Conservation (phyloP, 2,797 vertebrate species). For the Dicrostonyx torquatus region DNA sequence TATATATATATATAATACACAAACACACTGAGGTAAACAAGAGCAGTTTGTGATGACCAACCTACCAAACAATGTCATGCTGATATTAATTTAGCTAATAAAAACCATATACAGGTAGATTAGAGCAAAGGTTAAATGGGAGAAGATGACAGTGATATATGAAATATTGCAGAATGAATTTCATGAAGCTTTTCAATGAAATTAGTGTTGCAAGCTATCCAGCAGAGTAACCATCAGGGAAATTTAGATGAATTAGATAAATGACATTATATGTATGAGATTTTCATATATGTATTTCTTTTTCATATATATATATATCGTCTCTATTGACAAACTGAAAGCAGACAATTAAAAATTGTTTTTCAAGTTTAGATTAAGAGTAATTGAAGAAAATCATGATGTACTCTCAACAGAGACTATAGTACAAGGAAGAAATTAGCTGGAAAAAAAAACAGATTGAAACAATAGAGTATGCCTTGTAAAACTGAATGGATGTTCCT, state of each 20-base stretch:
- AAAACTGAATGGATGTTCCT: neutral
- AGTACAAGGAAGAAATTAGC: neutral
- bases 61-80: neutral
- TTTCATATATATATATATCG: neutral
- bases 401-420: neutral
- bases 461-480: neutral
- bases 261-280: neutral
- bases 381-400: neutral
- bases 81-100: neutral
- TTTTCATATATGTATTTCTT: too few relatives aligned
- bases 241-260: slow-evolving; percentile 3
- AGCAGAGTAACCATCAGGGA: neutral
- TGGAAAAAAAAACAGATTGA: neutral
- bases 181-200: neutral
- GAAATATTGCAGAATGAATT: neutral
- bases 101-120: neutral
- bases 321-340: neutral
- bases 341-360: neutral
- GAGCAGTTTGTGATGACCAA: neutral
- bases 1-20: neutral
- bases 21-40: neutral
- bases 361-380: neutral
- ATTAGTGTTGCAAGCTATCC: neutral
- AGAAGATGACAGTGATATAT: neutral
- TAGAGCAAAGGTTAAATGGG: neutral